Evolutionary conservation across 2,888 invertebrate genomes (phyloP).

Genomic region (Galeopsomyia nigrocyanea): DNA sequence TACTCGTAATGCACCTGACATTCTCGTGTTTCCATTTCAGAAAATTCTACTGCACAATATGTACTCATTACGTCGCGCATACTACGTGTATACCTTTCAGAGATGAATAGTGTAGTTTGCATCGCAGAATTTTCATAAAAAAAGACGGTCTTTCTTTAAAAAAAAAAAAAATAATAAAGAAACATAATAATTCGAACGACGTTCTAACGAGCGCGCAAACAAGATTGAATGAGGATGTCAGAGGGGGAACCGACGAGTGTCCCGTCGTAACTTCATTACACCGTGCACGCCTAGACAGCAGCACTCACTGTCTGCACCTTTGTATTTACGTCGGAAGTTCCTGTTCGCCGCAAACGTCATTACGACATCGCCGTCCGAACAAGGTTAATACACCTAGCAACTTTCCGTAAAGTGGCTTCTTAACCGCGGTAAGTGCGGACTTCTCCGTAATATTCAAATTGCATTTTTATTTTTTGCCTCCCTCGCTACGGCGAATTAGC

Average conservation of each 20-base stretch:
- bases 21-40: too few species aligned
- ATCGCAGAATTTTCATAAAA: too few species aligned
- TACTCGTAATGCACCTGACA: too few species aligned
- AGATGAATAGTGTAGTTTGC: too few species aligned
- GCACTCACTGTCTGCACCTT: background rate
- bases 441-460: slow-evolving; percentile 34
- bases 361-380: background rate
- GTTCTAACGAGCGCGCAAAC: background rate
- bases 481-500: too few species aligned
- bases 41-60: too few species aligned
- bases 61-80: too few species aligned
- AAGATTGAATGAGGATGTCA: slow-evolving; percentile 11
- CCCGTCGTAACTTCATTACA: background rate
- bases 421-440: slow-evolving; percentile 8
- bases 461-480: background rate
- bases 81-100: too few species aligned
- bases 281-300: background rate
- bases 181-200: too few species aligned
- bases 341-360: slow-evolving; percentile 15
- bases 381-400: slow-evolving; percentile 14
- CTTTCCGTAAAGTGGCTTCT: slow-evolving; percentile 26
- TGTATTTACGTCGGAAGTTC: slow-evolving; percentile 13
- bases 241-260: too few species aligned
- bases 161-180: too few species aligned
- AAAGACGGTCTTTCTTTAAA: too few species aligned